These are phyloP conservation scores for Actinia tenebrosa DNA, from an alignment of 64 coral and sea anemone genomes.

Conservation along the genomic window DNA sequence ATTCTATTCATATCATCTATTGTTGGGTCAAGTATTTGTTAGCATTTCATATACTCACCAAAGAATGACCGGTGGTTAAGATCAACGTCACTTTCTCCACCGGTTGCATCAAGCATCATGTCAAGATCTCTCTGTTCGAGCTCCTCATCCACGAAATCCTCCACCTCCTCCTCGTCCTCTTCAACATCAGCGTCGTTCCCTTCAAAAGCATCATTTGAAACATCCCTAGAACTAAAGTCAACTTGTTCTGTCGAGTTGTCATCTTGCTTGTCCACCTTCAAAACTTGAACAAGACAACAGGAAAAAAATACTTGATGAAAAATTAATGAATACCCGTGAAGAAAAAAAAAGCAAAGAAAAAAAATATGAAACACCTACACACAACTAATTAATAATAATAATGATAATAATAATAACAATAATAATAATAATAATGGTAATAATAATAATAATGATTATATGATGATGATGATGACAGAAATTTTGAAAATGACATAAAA, in stretches of 20 bases:
- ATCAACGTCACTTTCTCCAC: neutral
- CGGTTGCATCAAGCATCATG: neutral
- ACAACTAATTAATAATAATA: no score
- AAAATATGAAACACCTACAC: no score
- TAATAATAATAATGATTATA: no score
- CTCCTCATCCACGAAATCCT: neutral
- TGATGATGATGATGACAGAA: no score
- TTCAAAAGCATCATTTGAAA: neutral
- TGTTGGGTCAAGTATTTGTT: no score
- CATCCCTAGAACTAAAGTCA: neutral
- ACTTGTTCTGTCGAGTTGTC: neutral
- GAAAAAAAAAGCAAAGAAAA: neutral
- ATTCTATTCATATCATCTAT: no score
- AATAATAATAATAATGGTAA: no score
- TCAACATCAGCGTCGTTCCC: neutral
- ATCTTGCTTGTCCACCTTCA: neutral
- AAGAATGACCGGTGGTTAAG: neutral
- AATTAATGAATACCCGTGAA: neutral
- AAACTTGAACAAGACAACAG: neutral
- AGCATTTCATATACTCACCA: neutral
- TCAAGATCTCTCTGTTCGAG: neutral
- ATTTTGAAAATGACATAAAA: no score
- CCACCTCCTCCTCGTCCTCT: neutral
- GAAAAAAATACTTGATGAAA: neutral
- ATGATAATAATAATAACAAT: no score